A percentile compares a stretch with the other conserved stretches of the same genome.
phyloP scores from a whole-genome alignment of 1,140 invertebrate genomes.

The Hylaeus volcanicus region DNA sequence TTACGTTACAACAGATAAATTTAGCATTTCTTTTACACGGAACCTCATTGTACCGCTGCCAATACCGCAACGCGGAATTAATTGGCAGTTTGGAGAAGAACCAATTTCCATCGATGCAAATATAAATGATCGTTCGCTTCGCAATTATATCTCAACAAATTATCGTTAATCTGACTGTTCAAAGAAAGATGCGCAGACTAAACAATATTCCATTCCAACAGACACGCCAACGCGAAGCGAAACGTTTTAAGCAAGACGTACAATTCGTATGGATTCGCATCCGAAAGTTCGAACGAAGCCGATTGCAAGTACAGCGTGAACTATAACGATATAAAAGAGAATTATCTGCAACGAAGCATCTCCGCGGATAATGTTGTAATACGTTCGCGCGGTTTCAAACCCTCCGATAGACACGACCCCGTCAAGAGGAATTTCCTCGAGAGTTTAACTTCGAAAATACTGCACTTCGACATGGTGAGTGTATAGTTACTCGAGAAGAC shows the following conservation, averaged over 20 bases:
- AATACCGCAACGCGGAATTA: constrained; percentile 77
- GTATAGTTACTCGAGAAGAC: too few species aligned
- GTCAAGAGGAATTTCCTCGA: constrained; percentile 89
- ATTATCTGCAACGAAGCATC: constrained; percentile 72
- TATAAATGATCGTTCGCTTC: background rate
- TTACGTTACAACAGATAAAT: constrained; percentile 80
- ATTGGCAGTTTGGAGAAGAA: constrained; percentile 74
- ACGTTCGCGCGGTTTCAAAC: constrained; percentile 87
- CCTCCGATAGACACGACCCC: constrained; percentile 91
- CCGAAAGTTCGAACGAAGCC: constrained; percentile 65
- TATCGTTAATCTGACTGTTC: background rate
- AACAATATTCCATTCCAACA: constrained; percentile 35
- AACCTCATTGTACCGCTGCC: constrained; percentile 74
- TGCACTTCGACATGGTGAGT: constrained; percentile 88
- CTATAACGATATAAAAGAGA: constrained; percentile 56
- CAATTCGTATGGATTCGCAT: constrained; percentile 40
- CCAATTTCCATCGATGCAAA: constrained; percentile 66
- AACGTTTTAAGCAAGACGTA: constrained; percentile 67
- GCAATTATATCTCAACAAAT: background rate
- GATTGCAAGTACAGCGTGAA: constrained; percentile 65
- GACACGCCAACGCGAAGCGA: constrained; percentile 54
- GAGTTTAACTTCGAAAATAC: constrained; percentile 88
- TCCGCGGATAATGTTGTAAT: constrained; percentile 81
- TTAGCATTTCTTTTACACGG: constrained; percentile 78
- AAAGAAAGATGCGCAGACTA: constrained; percentile 5